Conservation (phyloP, 2,113 vertebrate species). For the Chloroceryle aenea region DNA sequence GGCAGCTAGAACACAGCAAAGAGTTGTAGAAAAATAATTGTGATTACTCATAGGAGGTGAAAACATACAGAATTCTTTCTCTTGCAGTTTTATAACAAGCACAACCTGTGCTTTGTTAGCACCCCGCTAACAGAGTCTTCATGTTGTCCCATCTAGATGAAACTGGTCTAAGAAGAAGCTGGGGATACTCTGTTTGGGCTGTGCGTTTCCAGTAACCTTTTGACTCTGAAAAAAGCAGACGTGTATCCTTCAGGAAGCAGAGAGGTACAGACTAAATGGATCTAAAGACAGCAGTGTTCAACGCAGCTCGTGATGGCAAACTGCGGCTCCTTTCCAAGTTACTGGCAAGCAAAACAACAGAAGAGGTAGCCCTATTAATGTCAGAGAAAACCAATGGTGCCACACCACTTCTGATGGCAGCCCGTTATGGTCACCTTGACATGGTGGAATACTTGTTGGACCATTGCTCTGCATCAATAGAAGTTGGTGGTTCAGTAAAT, state of each 20-base stretch:
- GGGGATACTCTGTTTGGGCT: background rate
- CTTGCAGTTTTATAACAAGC: slow-evolving; percentile 18
- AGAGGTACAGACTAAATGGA: slow-evolving; percentile 83
- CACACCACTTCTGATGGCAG: slow-evolving; percentile 94
- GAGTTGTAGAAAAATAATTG: background rate
- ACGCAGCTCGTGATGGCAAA: slow-evolving; percentile 97
- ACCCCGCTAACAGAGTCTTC: background rate
- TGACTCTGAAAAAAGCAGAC: background rate
- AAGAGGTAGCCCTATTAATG: slow-evolving; percentile 89
- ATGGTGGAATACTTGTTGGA: slow-evolving; percentile 95
- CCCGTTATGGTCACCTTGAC: slow-evolving; percentile 96
- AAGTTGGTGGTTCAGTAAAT: slow-evolving; percentile 93
- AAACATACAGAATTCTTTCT: background rate
- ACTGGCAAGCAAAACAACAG: slow-evolving; percentile 90
- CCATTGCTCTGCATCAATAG: slow-evolving; percentile 91
- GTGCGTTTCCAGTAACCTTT: background rate
- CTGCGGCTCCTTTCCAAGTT: slow-evolving; percentile 94
- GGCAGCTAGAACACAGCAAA: background rate
- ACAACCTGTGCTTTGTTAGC: background rate
- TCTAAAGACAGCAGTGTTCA: slow-evolving; percentile 97
- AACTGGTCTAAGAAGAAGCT: background rate
- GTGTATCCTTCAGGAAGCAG: background rate
- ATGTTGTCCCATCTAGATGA: background rate
- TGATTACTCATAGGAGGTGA: background rate
- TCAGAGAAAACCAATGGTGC: slow-evolving; percentile 95